phyloP scores from a whole-genome alignment of 37 sponge, comb jelly and placozoan genomes.

The Agelas oroides region DNA sequence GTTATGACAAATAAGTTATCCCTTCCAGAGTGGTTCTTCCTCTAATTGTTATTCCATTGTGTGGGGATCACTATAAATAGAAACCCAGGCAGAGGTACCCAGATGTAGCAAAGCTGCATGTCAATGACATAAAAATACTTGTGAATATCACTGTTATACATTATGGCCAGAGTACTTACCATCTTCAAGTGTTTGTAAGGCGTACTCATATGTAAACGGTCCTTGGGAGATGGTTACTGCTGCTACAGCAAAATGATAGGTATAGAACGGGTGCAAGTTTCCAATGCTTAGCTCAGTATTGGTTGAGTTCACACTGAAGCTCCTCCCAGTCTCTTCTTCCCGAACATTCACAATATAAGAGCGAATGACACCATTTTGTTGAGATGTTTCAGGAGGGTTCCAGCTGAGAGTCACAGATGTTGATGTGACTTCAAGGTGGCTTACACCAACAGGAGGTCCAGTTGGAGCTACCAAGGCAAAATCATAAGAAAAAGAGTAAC shows the following conservation, averaged over 20 bases:
- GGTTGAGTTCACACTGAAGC: too few species aligned
- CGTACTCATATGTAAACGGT: not conserved
- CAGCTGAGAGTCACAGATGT: conserved; percentile 15
- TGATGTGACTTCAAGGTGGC: not conserved
- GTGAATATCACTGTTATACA: too few species aligned
- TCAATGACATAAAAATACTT: too few species aligned
- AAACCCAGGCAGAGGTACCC: too few species aligned
- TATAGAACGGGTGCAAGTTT: conserved; percentile 11
- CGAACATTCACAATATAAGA: conserved; percentile 25
- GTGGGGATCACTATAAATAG: too few species aligned
- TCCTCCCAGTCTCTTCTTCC: not conserved
- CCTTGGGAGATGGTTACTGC: not conserved
- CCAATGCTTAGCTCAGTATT: not conserved
- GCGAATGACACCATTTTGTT: conserved; percentile 33
- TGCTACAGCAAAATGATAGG: not conserved
- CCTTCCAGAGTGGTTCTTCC: too few species aligned
- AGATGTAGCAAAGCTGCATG: too few species aligned
- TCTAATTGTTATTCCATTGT: too few species aligned
- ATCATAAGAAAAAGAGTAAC: too few species aligned
- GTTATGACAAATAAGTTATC: too few species aligned
- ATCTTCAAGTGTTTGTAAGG: conserved; percentile 27
- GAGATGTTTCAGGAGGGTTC: conserved; percentile 17
- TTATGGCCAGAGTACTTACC: too few species aligned
- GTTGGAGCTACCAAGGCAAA: conserved; percentile 33
- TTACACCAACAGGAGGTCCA: not conserved